Conservation (phyloP, 2,888 invertebrate genomes). For the Parthenolecanium corni region DNA sequence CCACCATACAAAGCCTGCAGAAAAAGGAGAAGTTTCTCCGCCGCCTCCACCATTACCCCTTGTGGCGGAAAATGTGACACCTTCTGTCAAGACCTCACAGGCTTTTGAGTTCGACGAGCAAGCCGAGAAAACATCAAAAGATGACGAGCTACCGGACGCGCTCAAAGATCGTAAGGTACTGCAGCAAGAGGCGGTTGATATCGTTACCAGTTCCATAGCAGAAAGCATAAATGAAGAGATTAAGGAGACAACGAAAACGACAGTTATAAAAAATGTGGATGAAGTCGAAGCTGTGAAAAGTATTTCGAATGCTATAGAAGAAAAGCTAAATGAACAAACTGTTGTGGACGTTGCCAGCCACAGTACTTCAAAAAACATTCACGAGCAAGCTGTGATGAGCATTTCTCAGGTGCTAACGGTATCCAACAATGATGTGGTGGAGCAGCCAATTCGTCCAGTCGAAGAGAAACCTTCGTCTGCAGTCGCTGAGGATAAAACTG, state of each 20-base stretch:
- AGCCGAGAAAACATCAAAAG: conserved; percentile 11
- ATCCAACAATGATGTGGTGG: conserved; percentile 34
- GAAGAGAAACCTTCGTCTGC: conserved; percentile 48
- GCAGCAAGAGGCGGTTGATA: conserved; percentile 16
- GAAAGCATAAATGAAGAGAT: background rate
- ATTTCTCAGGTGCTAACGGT: conserved; percentile 34
- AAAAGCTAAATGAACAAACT: background rate
- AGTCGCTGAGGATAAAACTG: conserved; percentile 41
- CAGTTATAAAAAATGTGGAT: conserved; percentile 43
- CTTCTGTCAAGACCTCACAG: background rate
- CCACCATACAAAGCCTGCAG: conserved; percentile 33
- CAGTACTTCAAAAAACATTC: background rate
- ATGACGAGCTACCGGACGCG: background rate
- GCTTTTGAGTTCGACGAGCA: background rate
- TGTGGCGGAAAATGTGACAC: background rate
- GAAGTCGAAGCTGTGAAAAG: conserved; percentile 53
- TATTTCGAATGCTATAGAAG: conserved; percentile 46
- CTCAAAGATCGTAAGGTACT: background rate
- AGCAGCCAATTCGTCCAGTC: conserved; percentile 27
- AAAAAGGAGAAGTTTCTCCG: background rate
- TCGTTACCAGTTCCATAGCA: conserved; percentile 20
- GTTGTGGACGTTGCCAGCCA: background rate
- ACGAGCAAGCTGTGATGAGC: conserved; percentile 18
- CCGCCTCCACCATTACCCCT: conserved; percentile 48
- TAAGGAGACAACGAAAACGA: background rate